Evolutionary conservation across 2,797 vertebrate species (phyloP).

Genomic region (Tauraco hartlaubi): DNA sequence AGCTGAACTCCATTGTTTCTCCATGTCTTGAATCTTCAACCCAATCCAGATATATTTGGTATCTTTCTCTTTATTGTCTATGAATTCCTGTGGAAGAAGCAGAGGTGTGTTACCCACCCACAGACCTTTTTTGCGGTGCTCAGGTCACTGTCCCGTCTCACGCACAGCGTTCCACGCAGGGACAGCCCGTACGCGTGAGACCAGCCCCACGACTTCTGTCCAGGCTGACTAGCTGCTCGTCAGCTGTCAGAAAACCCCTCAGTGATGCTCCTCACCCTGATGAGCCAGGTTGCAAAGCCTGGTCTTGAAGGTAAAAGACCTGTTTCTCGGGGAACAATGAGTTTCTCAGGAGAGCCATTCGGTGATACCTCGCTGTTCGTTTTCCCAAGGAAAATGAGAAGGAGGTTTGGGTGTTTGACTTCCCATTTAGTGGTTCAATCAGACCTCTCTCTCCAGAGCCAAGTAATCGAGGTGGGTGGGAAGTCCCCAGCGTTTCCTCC

Average conservation of each 20-base stretch:
- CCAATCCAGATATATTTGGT: slow-evolving; percentile 56
- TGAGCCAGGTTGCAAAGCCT: not conserved
- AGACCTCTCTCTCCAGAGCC: not conserved
- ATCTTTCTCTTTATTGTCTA: slow-evolving; percentile 49
- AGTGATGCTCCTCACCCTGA: not conserved
- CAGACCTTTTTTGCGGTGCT: not conserved
- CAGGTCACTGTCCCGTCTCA: not conserved
- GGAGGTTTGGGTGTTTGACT: not conserved
- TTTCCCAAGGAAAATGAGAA: not conserved
- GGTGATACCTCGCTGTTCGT: not conserved
- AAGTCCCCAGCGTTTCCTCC: not conserved
- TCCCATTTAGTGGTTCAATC: not conserved
- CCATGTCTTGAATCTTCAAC: not conserved
- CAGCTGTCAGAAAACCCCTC: not conserved
- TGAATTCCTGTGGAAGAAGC: slow-evolving; percentile 39
- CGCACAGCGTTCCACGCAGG: not conserved
- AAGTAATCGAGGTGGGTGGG: not conserved
- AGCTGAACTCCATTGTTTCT: not conserved
- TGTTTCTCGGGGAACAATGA: not conserved
- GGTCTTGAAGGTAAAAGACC: not conserved
- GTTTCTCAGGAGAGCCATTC: not conserved
- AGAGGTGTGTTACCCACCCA: not conserved
- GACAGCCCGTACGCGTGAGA: rapidly evolving
- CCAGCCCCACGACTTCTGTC: not conserved
- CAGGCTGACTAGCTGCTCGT: not conserved